phyloP scores from a whole-genome alignment of 2,888 invertebrate species.

The Chrysotoxum bicinctum region DNA sequence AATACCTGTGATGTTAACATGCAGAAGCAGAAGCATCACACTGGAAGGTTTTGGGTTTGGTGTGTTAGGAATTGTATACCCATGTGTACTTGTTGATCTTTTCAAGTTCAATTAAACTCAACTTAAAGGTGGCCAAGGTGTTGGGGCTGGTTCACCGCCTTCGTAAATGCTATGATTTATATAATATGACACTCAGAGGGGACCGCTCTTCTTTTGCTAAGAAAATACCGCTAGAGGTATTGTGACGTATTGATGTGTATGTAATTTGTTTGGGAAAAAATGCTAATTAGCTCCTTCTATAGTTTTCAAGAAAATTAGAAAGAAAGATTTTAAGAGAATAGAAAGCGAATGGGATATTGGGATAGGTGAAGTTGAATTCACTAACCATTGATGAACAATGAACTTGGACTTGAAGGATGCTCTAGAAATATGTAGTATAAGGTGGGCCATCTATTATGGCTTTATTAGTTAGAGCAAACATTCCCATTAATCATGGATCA shows the following conservation, averaged over 20 bases:
- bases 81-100: conserved; percentile 53
- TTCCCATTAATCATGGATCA: no score
- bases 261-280: background rate
- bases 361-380: no score
- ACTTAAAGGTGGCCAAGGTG: background rate
- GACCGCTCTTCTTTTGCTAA: background rate
- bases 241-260: background rate
- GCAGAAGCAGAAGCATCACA: background rate
- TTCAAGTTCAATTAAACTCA: conserved; percentile 13
- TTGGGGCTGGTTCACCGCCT: conserved; percentile 42
- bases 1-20: background rate
- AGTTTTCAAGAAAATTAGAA: background rate
- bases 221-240: background rate
- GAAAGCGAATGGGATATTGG: no score
- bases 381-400: no score
- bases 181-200: background rate
- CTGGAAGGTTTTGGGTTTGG: background rate
- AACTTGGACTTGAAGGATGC: no score
- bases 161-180: conserved; percentile 7
- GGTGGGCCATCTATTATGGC: no score
- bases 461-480: no score
- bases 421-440: no score
- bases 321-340: no score
- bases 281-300: background rate
- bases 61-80: background rate